Base-by-base conservation (phyloP, 1,140 invertebrate species). In the Megalonaias nervosa region DNA sequence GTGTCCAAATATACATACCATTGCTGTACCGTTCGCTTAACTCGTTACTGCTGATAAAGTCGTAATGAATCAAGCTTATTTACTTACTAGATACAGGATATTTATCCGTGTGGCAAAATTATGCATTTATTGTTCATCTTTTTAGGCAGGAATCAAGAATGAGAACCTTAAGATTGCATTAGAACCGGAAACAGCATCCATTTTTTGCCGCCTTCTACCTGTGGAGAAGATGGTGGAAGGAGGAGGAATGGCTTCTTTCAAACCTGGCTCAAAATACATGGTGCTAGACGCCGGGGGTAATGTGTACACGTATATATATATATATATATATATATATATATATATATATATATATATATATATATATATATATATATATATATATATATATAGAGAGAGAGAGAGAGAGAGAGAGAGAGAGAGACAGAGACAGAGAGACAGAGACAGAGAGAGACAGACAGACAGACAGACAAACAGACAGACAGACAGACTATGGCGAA, bases 211-310 rank as follows among this genome's bases (percentile, higher is more conserved):
- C 17, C 58, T 60, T 26, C 58, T 71, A 1, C 69, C 69, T 17
- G 58, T 71, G 3, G 69, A 71, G 21, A 71, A 71, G 61, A 23
- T 57, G 17, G 48, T 69, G 4, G 58, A 31, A 1, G 15, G 58
- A 31, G 57, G 21, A 6, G 48, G 31, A 16, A 31, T 61, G n/a
- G 19, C 69, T 31, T 17, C n/a, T 11, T 71, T 71, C 38, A 15
- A 31, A 31, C 14, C 69, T 9, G 69, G 69, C 14, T 60, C 56
- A 5, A 71, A 61, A 61, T 71, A 71, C 58, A 2, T 71, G 57
- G 69, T 71, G 6, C n/a, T 71, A 26, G 69, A 71, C 57, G 69
- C 69, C 21, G 69, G 69, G 17, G 69, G 69, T 71, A 61, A 71
- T 17, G 21, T 17, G 1, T 2, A 67, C 17, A 67, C 11, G 13